These are phyloP conservation scores for Danio tinwini DNA, from an alignment of 2,797 vertebrate species.

Conservation along the genomic window DNA sequence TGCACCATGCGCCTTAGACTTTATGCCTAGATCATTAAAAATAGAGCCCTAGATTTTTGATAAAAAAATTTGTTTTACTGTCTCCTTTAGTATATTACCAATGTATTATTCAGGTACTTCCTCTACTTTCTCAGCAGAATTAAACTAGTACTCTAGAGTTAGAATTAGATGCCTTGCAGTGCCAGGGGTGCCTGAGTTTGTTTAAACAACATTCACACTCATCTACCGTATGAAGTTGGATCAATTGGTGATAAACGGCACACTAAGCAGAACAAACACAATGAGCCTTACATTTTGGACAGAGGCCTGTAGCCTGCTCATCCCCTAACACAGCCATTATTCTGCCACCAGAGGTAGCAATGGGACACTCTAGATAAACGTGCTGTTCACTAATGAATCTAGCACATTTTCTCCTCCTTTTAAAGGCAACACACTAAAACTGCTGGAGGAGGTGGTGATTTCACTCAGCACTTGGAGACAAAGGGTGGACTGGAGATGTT, in stretches of 20 bases:
- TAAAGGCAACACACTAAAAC: not conserved
- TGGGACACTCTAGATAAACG: conserved; percentile 8
- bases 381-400: conserved; percentile 12
- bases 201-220: conserved; percentile 11
- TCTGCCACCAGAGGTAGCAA: conserved; percentile 22
- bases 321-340: conserved; percentile 40
- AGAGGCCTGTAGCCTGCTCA: conserved; percentile 24
- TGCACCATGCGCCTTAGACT: too few relatives aligned
- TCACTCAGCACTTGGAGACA: conserved; percentile 10
- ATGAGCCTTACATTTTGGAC: conserved; percentile 23
- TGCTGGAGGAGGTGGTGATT: conserved; percentile 18
- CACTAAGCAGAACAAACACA: conserved; percentile 30
- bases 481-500: not conserved
- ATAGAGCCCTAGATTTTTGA: not conserved
- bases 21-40: too few relatives aligned
- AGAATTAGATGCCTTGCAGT: conserved; percentile 3
- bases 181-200: conserved; percentile 1
- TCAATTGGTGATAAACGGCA: conserved; percentile 47
- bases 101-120: not conserved
- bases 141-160: not conserved
- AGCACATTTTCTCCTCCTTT: not conserved
- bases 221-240: conserved; percentile 24
- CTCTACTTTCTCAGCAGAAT: not conserved
- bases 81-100: not conserved
- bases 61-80: not conserved